phyloP scores from a whole-genome alignment of 2,888 invertebrate genomes.

The Yponomeuta evonymella region DNA sequence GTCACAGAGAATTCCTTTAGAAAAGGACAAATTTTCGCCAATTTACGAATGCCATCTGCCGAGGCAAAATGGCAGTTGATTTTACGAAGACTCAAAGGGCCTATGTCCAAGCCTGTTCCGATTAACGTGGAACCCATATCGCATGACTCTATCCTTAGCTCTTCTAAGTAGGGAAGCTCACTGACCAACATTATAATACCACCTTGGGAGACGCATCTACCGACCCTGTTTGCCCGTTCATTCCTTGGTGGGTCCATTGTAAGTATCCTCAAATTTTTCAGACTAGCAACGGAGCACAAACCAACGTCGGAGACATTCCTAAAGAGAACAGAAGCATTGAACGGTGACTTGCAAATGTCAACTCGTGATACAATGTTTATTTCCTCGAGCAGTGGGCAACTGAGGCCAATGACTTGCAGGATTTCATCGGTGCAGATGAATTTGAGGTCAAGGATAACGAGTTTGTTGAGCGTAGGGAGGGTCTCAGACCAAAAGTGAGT shows the following conservation, averaged over 20 bases:
- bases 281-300: constrained; percentile 49
- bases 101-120: constrained; percentile 47
- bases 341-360: constrained; percentile 62
- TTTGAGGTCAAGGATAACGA: constrained; percentile 64
- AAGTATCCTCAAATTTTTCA: constrained; percentile 56
- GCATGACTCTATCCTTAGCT: constrained; percentile 65
- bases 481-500: constrained; percentile 59
- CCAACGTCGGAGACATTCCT: constrained; percentile 69
- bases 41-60: constrained; percentile 56
- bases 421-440: constrained; percentile 72
- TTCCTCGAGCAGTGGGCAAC: constrained; percentile 60
- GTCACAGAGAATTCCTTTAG: constrained; percentile 62
- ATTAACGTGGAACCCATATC: constrained; percentile 68
- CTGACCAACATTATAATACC: constrained; percentile 61
- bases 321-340: constrained; percentile 65
- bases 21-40: constrained; percentile 62
- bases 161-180: constrained; percentile 60
- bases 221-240: constrained; percentile 56
- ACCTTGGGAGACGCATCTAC: constrained; percentile 62
- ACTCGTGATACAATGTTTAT: constrained; percentile 68
- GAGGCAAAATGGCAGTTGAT: constrained; percentile 68
- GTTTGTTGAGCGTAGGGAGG: constrained; percentile 50
- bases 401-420: constrained; percentile 53
- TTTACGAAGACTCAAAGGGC: constrained; percentile 60
- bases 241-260: constrained; percentile 69